Evolutionary conservation across 2,888 invertebrate genomes (phyloP).

Genomic region (Caenorhabditis zanzibari): DNA sequence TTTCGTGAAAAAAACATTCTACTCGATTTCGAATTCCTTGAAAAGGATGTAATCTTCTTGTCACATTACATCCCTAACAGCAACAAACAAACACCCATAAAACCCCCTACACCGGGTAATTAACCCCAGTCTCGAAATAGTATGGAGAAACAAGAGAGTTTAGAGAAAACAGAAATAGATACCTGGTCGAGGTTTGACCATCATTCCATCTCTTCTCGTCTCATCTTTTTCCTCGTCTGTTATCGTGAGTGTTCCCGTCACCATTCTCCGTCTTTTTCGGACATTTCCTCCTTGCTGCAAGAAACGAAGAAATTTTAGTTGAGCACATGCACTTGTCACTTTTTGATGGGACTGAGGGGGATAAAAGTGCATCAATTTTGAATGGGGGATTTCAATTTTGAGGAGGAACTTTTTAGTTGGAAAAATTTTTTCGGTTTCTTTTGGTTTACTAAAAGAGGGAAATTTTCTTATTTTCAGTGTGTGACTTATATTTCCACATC

Average conservation of each 20-base stretch:
- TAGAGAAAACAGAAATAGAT: conserved; percentile 14
- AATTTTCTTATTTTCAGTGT: no score
- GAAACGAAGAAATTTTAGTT: background rate
- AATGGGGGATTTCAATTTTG: conserved; percentile 9
- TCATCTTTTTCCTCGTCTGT: conserved; percentile 45
- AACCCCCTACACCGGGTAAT: background rate
- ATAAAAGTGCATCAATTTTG: conserved; percentile 3
- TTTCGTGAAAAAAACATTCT: background rate
- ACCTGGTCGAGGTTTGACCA: conserved; percentile 60
- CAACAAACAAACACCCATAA: background rate
- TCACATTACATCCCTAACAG: background rate
- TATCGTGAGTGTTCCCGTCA: conserved; percentile 65
- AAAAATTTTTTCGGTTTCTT: background rate
- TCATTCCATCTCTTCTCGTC: background rate
- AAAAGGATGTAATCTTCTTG: no score
- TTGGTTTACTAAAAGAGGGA: background rate
- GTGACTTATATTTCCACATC: no score
- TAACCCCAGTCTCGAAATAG: background rate
- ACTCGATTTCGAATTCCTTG: background rate
- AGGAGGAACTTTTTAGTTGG: background rate
- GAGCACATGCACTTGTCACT: background rate
- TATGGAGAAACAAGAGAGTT: background rate
- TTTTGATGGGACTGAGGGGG: background rate
- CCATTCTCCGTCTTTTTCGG: conserved; percentile 33
- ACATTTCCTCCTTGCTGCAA: conserved; percentile 22